These are phyloP conservation scores for Drosophila auraria DNA, from an alignment of 1,140 invertebrate species.

Conservation along the genomic window DNA sequence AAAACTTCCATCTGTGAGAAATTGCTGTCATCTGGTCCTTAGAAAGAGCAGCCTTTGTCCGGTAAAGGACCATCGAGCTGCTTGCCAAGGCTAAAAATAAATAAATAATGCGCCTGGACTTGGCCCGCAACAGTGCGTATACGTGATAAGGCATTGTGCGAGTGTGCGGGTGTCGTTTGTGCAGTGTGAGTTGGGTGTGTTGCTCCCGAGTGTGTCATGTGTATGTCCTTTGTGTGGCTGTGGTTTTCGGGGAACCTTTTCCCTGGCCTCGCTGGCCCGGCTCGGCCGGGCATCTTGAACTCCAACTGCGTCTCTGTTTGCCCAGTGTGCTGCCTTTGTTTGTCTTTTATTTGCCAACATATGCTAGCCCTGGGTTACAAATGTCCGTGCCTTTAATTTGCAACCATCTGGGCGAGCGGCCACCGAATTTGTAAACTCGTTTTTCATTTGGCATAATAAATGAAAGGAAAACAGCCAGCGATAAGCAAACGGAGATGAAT, in stretches of 20 bases:
- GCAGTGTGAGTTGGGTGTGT: constrained; percentile 7
- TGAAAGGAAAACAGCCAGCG: constrained; percentile 66
- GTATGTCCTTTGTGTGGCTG: constrained; percentile 29
- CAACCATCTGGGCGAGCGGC: constrained; percentile 45
- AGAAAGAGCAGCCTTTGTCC: constrained; percentile 38
- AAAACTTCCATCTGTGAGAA: constrained; percentile 44
- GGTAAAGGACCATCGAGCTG: constrained; percentile 30
- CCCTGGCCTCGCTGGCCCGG: background rate
- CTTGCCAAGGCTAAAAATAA: constrained; percentile 55
- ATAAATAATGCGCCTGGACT: constrained; percentile 60
- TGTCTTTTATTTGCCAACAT: constrained; percentile 82
- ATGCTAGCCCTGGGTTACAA: constrained; percentile 78
- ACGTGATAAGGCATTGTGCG: constrained; percentile 66
- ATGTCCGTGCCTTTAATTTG: constrained; percentile 70
- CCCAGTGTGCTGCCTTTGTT: constrained; percentile 64
- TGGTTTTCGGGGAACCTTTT: constrained; percentile 39
- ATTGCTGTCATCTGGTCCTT: constrained; percentile 34
- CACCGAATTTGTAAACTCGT: constrained; percentile 72
- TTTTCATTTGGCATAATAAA: constrained; percentile 80
- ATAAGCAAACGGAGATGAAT: constrained; percentile 50
- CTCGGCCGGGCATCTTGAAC: constrained; percentile 39
- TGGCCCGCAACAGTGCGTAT: constrained; percentile 59
- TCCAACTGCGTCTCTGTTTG: constrained; percentile 42
- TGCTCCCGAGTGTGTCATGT: background rate
- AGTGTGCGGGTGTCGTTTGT: constrained; percentile 5